Percentiles rank a stretch among this genome's conserved stretches.
phyloP scores from a whole-genome alignment of 2,113 vertebrate species.

The Ovibos moschatus region DNA sequence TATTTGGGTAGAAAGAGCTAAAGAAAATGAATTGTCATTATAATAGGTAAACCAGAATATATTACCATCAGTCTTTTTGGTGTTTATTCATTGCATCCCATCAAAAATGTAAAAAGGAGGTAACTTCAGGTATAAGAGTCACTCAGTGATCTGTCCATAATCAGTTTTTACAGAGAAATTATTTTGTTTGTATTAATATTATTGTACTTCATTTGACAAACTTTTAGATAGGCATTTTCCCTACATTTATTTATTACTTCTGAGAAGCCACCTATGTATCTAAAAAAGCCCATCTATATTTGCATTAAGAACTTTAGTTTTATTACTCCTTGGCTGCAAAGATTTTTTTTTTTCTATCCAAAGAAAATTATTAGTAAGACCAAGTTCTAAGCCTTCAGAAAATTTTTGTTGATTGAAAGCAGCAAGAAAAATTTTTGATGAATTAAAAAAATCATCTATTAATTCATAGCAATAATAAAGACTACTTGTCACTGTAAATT shows the following conservation, averaged over 20 bases:
- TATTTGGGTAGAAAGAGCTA: constrained; percentile 2
- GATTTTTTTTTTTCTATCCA: not conserved
- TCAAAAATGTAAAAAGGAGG: not conserved
- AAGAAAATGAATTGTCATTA: constrained; percentile 10
- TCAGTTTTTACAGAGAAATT: not conserved
- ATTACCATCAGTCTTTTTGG: not conserved
- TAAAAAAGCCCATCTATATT: not conserved
- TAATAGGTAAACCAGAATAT: not conserved
- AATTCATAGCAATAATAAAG: not conserved
- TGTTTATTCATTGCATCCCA: not conserved
- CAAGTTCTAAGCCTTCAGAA: not conserved
- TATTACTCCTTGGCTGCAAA: not conserved
- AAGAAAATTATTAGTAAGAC: constrained; percentile 39
- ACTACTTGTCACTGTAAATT: constrained; percentile 10
- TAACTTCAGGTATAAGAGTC: not conserved
- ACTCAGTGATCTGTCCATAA: not conserved
- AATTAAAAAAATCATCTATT: constrained; percentile 32
- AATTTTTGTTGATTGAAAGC: constrained; percentile 10
- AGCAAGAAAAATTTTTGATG: constrained; percentile 14
- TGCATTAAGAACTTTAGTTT: not conserved
- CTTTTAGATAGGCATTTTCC: not conserved
- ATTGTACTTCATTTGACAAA: not conserved
- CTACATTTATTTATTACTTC: not conserved
- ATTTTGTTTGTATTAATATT: not conserved
- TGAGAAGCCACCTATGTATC: not conserved